Evolutionary conservation across 2,113 vertebrate genomes (phyloP).

Genomic region (Thryonomys swinderianus): DNA sequence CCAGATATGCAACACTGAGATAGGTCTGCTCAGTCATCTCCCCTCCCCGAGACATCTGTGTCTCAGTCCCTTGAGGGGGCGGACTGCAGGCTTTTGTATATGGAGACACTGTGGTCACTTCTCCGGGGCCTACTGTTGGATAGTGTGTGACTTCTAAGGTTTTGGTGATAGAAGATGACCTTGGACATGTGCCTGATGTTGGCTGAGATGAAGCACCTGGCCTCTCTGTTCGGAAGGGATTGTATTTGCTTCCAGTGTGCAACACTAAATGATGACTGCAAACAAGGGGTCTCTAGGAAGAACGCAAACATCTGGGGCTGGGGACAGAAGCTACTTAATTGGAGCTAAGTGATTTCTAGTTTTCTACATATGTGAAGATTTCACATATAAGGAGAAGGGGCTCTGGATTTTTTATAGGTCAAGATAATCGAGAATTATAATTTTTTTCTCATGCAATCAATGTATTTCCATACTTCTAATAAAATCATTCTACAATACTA

Average conservation of each 20-base stretch:
- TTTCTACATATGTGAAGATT: background rate
- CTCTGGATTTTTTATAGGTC: conserved; percentile 31
- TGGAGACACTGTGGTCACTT: background rate
- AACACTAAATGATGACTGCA: background rate
- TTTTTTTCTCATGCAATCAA: conserved; percentile 34
- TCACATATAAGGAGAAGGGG: background rate
- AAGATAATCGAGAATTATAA: background rate
- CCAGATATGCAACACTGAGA: background rate
- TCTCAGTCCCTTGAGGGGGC: background rate
- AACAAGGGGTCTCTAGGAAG: background rate
- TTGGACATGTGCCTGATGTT: background rate
- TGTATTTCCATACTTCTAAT: conserved; percentile 44
- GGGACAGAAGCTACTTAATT: background rate
- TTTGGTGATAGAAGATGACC: background rate
- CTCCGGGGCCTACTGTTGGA: background rate
- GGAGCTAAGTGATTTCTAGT: background rate
- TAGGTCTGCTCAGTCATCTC: background rate
- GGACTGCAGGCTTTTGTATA: rapidly evolving
- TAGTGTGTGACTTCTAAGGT: background rate
- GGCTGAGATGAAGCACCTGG: background rate
- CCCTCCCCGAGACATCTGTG: background rate
- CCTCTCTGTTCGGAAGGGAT: background rate
- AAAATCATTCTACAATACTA: background rate
- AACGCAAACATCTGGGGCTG: background rate
- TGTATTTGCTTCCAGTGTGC: background rate